phyloP scores from a whole-genome alignment of 2,113 vertebrate genomes.

The Loxodonta africana region DNA sequence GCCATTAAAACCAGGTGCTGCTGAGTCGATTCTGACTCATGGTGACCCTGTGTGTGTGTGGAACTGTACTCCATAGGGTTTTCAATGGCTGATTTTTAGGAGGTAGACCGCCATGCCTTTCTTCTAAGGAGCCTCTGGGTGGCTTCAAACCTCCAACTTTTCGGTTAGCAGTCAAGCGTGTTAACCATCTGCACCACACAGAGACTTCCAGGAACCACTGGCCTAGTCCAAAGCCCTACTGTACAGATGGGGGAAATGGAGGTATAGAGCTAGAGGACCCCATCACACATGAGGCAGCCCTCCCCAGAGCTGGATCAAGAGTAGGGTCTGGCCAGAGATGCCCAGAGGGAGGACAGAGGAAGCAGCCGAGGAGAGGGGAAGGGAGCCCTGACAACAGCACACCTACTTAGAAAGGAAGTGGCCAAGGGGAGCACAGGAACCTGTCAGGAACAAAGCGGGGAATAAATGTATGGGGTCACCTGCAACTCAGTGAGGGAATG shows the following conservation, averaged over 20 bases:
- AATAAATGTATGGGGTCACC: background rate
- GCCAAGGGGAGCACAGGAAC: constrained; percentile 86
- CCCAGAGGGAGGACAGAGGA: background rate
- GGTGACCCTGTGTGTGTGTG: too few species aligned
- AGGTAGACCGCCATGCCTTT: background rate
- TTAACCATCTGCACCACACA: background rate
- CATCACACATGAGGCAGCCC: too few species aligned
- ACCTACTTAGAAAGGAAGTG: constrained; percentile 83
- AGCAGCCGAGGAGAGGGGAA: background rate
- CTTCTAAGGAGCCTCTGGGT: background rate
- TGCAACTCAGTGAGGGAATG: background rate
- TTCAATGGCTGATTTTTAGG: background rate
- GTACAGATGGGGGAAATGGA: background rate
- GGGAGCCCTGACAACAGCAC: background rate
- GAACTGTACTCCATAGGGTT: too few species aligned
- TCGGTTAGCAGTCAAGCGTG: background rate
- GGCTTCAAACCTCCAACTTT: background rate
- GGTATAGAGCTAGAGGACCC: background rate
- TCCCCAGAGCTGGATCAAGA: background rate
- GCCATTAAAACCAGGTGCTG: too few species aligned
- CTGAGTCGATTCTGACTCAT: too few species aligned
- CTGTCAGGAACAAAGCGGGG: constrained; percentile 89
- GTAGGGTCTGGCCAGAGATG: background rate
- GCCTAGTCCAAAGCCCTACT: background rate
- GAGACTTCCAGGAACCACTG: background rate